Evolutionary conservation across 1,140 invertebrate genomes (phyloP).

Genomic region (Diabrotica undecimpunctata): DNA sequence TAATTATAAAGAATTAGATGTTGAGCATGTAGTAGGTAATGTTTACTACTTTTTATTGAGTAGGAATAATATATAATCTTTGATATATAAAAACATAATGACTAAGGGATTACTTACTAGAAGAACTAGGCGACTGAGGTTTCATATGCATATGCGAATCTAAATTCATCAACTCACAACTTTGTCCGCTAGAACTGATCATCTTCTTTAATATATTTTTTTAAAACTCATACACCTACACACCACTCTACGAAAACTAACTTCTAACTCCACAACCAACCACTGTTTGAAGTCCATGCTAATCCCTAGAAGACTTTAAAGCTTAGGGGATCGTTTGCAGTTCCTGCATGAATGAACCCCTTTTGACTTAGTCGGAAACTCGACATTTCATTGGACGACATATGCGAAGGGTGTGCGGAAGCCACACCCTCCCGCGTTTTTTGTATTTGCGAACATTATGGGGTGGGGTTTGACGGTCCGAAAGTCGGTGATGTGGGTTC

Average conservation of each 20-base stretch:
- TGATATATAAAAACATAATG: too few species aligned
- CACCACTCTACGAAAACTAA: conserved; percentile 9
- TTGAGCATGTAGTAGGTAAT: too few species aligned
- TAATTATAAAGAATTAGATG: too few species aligned
- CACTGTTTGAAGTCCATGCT: conserved; percentile 8
- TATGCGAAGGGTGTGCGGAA: conserved; percentile 19
- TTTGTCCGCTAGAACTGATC: conserved; percentile 12
- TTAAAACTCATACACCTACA: conserved; percentile 1
- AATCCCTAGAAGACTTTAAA: conserved; percentile 16
- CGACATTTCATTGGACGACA: conserved; percentile 18
- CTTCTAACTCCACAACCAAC: conserved; percentile 3
- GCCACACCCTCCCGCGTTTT: conserved; percentile 17
- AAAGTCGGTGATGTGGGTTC: too few species aligned
- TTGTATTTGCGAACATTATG: neutral
- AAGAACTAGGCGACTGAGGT: conserved; percentile 25
- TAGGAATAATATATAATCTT: too few species aligned
- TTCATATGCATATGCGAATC: conserved; percentile 25
- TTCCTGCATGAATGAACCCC: conserved; percentile 25
- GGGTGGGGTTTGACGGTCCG: neutral
- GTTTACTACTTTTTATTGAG: too few species aligned
- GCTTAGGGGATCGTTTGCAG: conserved; percentile 12
- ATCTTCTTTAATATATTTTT: neutral
- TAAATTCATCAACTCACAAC: conserved; percentile 20
- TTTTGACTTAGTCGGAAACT: conserved; percentile 23
- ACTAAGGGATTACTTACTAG: conserved; percentile 30